A percentile compares a stretch with the other conserved stretches of the same genome.
These are phyloP conservation scores for Habrosyne pyritoides DNA, from an alignment of 2,888 invertebrate genomes.

Conservation along the genomic window DNA sequence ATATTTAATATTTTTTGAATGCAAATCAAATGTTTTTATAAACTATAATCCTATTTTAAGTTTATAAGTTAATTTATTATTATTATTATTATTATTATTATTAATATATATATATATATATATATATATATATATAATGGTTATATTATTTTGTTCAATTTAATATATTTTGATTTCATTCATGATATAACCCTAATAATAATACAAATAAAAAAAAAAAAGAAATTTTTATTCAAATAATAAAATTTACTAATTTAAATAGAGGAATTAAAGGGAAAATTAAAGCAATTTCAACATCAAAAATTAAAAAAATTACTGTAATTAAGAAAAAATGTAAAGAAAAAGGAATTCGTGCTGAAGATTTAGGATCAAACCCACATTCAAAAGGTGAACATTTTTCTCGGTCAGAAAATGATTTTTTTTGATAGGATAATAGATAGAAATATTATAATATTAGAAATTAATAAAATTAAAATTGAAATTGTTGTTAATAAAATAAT, in stretches of 20 bases:
- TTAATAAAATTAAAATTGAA: conserved; percentile 57
- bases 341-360: conserved; percentile 64
- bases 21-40: conserved; percentile 72
- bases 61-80: no score
- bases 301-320: conserved; percentile 88
- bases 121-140: conserved; percentile 23
- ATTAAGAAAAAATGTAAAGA: conserved; percentile 85
- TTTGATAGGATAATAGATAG: conserved; percentile 79
- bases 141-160: conserved; percentile 60
- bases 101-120: no score
- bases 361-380: conserved; percentile 72
- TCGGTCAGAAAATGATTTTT: conserved; percentile 83
- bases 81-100: no score
- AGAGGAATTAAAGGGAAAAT: conserved; percentile 82
- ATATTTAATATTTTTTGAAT: conserved; percentile 63
- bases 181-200: conserved; percentile 70
- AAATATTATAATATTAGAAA: conserved; percentile 76
- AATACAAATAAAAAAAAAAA: conserved; percentile 80
- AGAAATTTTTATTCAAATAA: conserved; percentile 55
- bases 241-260: conserved; percentile 56
- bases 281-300: conserved; percentile 88
- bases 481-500: conserved; percentile 68
- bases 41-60: conserved; percentile 75
- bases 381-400: conserved; percentile 87
- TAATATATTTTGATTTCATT: conserved; percentile 73